Evolutionary conservation across 2,113 vertebrate species (phyloP).

Genomic region (Hiodon tergisus): DNA sequence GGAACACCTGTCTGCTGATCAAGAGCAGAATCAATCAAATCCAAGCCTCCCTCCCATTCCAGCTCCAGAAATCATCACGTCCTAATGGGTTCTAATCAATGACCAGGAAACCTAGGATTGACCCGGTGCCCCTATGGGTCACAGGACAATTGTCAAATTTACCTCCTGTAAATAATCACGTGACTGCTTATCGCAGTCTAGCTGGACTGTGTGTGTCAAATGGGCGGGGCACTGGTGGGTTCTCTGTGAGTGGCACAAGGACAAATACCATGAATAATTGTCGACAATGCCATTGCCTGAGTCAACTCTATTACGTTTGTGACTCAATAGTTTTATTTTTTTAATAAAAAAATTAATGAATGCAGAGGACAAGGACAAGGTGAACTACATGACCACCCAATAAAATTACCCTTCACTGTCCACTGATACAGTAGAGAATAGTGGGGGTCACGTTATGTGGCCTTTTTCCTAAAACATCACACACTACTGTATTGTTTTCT

Average conservation of each 20-base stretch:
- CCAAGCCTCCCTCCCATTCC: constrained; percentile 27
- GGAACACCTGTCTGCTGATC: not conserved
- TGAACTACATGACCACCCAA: not conserved
- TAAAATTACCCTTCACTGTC: not conserved
- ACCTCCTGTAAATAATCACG: constrained; percentile 34
- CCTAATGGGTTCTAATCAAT: constrained; percentile 50
- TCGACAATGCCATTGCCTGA: not conserved
- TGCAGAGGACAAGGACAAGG: not conserved
- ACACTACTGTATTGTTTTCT: not conserved
- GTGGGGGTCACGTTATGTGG: constrained; percentile 4
- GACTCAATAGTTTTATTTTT: constrained; percentile 7
- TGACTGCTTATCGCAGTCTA: not conserved
- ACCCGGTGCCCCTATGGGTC: constrained; percentile 40
- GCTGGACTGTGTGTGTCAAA: not conserved
- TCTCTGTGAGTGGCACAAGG: not conserved
- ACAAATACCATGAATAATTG: constrained; percentile 15
- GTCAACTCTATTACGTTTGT: constrained; percentile 9
- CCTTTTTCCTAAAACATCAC: not conserved
- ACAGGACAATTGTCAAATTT: constrained; percentile 35
- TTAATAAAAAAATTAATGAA: not conserved
- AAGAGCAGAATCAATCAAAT: constrained; percentile 15
- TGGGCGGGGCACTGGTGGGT: not conserved
- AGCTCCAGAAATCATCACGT: constrained; percentile 14
- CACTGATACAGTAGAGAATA: not conserved
- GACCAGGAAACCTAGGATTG: constrained; percentile 28